A percentile compares a stretch with the other conserved stretches of the same genome.
Conservation (phyloP, 2,113 vertebrate species). For the Melanerpes aurifrons region DNA sequence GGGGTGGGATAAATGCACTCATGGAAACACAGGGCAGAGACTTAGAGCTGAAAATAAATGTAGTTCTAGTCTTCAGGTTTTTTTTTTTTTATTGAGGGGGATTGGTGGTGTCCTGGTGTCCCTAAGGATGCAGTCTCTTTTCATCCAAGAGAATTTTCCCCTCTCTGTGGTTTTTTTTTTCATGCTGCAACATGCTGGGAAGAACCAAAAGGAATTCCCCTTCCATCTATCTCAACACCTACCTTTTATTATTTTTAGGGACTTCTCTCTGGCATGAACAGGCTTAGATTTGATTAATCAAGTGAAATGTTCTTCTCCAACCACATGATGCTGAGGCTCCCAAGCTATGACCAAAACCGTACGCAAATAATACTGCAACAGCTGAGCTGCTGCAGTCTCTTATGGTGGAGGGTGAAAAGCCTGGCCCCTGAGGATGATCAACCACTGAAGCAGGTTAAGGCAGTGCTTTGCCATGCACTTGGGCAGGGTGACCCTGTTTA, state of each 20-base stretch:
- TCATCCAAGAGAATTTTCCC: neutral
- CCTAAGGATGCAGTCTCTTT: neutral
- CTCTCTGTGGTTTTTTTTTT: neutral
- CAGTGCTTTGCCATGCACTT: neutral
- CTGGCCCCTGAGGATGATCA: neutral
- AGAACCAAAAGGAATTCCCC: neutral
- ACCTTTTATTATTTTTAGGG: neutral
- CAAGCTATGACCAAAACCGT: neutral
- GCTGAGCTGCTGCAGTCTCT: neutral
- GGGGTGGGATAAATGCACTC: neutral
- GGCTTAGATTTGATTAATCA: neutral
- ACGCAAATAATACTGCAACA: neutral
- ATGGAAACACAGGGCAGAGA: neutral
- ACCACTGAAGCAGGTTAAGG: neutral
- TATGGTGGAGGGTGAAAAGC: rapidly evolving
- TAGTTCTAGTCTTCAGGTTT: neutral
- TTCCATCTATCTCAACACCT: neutral
- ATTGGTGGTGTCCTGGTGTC: neutral
- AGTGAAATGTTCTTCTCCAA: neutral
- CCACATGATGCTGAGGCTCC: neutral
- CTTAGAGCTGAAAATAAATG: neutral
- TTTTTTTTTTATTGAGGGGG: neutral
- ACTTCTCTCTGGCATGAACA: neutral
- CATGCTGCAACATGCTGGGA: neutral
- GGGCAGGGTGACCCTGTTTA: neutral